Evolutionary conservation across 2,113 vertebrate genomes (phyloP).

Genomic region (Felis chaus): DNA sequence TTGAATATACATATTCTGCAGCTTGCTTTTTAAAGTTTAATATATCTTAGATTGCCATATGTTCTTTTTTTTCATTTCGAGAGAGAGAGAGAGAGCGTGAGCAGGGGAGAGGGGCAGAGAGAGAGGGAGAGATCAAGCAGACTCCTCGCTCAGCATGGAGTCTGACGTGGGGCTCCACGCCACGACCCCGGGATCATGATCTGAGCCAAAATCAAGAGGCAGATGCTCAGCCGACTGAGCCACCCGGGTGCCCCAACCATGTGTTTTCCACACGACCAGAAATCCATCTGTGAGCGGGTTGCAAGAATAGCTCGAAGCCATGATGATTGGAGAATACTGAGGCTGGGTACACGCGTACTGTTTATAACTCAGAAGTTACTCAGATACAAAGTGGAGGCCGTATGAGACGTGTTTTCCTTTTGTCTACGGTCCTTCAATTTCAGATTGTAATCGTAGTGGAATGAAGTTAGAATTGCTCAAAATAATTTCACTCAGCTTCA

Average conservation of each 20-base stretch:
- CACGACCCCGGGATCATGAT: too few species aligned
- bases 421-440: background rate
- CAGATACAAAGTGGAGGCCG: background rate
- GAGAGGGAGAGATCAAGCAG: too few species aligned
- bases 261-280: background rate
- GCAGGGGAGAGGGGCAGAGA: too few species aligned
- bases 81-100: too few species aligned
- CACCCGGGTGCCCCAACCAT: background rate
- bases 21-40: conserved; percentile 7
- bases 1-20: conserved; percentile 2
- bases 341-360: background rate
- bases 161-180: too few species aligned
- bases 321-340: background rate
- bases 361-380: background rate
- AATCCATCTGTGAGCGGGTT: background rate
- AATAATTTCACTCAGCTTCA: conserved; percentile 21
- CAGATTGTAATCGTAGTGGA: background rate
- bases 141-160: too few species aligned
- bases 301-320: background rate
- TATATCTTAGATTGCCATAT: background rate
- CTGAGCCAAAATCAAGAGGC: too few species aligned
- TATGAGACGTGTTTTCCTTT: background rate
- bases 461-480: conserved; percentile 17
- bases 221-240: too few species aligned
- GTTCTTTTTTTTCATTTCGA: too few species aligned